Percentiles rank a stretch among this genome's conserved stretches.
Evolutionary conservation across 1,140 invertebrate species (phyloP).

Genomic region (Gryllus bimaculatus): DNA sequence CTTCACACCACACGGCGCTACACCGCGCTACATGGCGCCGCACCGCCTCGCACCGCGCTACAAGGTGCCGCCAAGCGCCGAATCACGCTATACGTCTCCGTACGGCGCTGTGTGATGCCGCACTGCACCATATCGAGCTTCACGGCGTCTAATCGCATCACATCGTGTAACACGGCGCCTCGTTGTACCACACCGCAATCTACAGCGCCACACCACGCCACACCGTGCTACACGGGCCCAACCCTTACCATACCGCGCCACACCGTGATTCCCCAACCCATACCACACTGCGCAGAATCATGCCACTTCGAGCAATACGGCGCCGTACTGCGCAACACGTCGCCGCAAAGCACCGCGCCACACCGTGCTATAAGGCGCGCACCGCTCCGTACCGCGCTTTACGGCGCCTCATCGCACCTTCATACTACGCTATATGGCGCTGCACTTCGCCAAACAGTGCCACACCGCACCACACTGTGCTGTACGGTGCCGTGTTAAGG

Average conservation of each 20-base stretch:
- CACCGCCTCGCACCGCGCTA: background rate
- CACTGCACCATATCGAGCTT: background rate
- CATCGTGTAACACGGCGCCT: background rate
- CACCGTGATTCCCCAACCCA: conserved; percentile 11
- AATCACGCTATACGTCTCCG: background rate
- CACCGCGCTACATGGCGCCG: background rate
- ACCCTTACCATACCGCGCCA: background rate
- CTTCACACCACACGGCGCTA: background rate
- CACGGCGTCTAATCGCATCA: background rate
- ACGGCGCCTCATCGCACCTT: background rate
- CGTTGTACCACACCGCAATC: background rate
- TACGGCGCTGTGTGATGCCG: background rate
- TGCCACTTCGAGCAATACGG: conserved; percentile 22
- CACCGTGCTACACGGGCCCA: conserved; percentile 9
- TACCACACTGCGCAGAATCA: conserved; percentile 18
- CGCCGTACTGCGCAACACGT: conserved; percentile 23
- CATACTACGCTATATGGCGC: conserved; percentile 11
- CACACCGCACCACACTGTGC: background rate
- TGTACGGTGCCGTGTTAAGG: background rate
- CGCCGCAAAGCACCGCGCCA: conserved; percentile 23
- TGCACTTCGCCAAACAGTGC: conserved; percentile 12
- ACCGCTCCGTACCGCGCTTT: conserved; percentile 22
- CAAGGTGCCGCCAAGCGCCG: background rate
- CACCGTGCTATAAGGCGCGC: conserved; percentile 21
- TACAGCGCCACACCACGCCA: background rate